These are phyloP conservation scores for Pachyrhynchus sulphureomaculatus DNA, from an alignment of 1,140 invertebrate genomes.

Conservation along the genomic window DNA sequence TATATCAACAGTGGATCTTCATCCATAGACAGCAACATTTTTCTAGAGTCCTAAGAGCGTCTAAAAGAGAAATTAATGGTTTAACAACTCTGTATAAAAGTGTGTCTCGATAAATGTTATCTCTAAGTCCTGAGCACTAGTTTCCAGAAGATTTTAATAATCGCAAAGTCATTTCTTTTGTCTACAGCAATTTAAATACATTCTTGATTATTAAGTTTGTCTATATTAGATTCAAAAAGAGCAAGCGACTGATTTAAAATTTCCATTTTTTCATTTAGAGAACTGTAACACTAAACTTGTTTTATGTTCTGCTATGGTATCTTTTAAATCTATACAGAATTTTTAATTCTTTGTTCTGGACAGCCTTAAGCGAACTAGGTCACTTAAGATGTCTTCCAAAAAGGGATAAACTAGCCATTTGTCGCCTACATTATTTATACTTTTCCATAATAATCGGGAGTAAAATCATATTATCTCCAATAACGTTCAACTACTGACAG, in stretches of 20 bases:
- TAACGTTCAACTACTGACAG: constrained; percentile 17
- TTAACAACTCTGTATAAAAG: constrained; percentile 10
- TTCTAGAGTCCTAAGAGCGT: constrained; percentile 8
- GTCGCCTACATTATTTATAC: too few species aligned
- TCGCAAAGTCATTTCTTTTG: constrained; percentile 24
- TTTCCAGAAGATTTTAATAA: constrained; percentile 19
- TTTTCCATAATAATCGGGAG: too few species aligned
- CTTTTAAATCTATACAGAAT: constrained; percentile 12
- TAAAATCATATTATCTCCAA: constrained; percentile 31
- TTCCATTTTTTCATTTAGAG: constrained; percentile 38
- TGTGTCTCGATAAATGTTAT: constrained; percentile 20
- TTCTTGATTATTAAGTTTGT: constrained; percentile 1
- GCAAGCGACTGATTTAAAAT: constrained; percentile 28
- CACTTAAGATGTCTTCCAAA: constrained; percentile 18
- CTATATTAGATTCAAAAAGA: constrained; percentile 3
- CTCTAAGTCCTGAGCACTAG: constrained; percentile 1
- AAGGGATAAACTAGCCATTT: constrained; percentile 22
- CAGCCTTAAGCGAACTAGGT: constrained; percentile 9
- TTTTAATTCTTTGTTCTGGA: constrained; percentile 15
- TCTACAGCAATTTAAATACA: constrained; percentile 8
- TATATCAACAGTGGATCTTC: neutral
- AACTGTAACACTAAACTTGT: constrained; percentile 12
- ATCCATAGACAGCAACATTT: neutral
- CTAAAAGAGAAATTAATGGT: constrained; percentile 8
- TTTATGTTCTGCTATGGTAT: constrained; percentile 8